Base-by-base conservation (phyloP, 1,140 invertebrate genomes). In the Neuroterus valhalla region DNA sequence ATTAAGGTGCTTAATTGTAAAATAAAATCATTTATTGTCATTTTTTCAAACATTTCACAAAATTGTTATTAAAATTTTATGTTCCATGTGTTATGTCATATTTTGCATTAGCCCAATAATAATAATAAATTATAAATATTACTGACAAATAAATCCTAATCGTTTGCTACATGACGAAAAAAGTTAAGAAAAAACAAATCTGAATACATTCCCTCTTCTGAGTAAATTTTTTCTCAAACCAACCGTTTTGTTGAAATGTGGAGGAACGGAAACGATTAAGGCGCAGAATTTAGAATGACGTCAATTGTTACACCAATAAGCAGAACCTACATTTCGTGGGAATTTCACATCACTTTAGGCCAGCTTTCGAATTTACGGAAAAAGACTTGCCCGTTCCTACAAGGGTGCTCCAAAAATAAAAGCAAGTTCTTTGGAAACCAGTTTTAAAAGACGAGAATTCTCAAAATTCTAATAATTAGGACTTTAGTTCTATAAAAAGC, bases 241-340 rank as follows among this genome's bases (percentile, higher is more conserved):
- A 62, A 62, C 23, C 12, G 11, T 31, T 62, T 62, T 14, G 0
- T 26, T 4, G 23, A 62, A 62, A 15, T 62, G 23, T 62, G 21
- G 52, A 62, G 31, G 26, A 62, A 23, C 31, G n/a, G 55, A 62
- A 62, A 62, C 14, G 12, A 31, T 62, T 23, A 23, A 62, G 55
- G 26, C 23, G 55, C 31, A 62, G 55, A 62, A 31, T 38, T 62
- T 23, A 0, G 52, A 68, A 72, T 81, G 78, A 81, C 79, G 79
- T 81, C 78, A 81, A 55, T 70, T 50, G 75, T 79, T 77, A 81
- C 66, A 80, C 67, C 73, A 81, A 80, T 78, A 81, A 79, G 78
- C 78, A 80, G 74, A 71, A 80, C 68, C 77, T 77, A 73, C 71
- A 74, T 80, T 80, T 74, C 78, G 72, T 67, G 38, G 55, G 67